A percentile compares a stretch with the other conserved stretches of the same genome.
phyloP scores from a whole-genome alignment of 2,797 vertebrate genomes.

The Malacoraja senta region DNA sequence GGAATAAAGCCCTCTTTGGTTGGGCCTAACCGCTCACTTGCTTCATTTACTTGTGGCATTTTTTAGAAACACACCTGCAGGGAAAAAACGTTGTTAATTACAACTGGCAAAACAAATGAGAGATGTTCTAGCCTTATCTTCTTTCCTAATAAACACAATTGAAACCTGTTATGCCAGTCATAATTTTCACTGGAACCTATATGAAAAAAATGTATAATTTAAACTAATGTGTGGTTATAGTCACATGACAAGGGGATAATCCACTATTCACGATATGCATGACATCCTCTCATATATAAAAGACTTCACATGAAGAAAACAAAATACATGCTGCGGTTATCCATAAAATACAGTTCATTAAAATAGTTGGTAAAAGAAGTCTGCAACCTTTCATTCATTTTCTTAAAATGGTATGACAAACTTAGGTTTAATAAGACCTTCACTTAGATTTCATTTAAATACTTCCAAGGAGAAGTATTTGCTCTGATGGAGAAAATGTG shows the following conservation, averaged over 20 bases:
- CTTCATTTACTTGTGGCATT: conserved; percentile 28
- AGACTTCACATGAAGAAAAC: neutral
- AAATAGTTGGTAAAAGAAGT: neutral
- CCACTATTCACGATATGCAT: neutral
- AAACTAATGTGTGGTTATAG: neutral
- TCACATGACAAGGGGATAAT: neutral
- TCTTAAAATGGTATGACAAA: neutral
- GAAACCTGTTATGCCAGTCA: neutral
- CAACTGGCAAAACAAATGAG: neutral
- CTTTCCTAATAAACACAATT: neutral
- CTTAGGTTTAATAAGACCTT: neutral
- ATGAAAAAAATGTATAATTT: neutral
- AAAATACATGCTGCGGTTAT: neutral
- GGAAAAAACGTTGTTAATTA: neutral
- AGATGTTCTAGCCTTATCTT: neutral
- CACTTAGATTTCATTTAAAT: neutral
- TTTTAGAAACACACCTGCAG: neutral
- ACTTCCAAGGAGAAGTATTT: neutral
- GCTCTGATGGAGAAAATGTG: neutral
- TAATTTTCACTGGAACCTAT: neutral
- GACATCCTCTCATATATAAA: neutral
- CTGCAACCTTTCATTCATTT: neutral
- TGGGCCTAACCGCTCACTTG: neutral
- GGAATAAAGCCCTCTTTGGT: neutral
- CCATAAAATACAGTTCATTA: neutral